Evolutionary conservation across 2,888 invertebrate species (phyloP), one percentile per base, ranked within the genome.

Genomic region (Trachelus tabidus): DNA sequence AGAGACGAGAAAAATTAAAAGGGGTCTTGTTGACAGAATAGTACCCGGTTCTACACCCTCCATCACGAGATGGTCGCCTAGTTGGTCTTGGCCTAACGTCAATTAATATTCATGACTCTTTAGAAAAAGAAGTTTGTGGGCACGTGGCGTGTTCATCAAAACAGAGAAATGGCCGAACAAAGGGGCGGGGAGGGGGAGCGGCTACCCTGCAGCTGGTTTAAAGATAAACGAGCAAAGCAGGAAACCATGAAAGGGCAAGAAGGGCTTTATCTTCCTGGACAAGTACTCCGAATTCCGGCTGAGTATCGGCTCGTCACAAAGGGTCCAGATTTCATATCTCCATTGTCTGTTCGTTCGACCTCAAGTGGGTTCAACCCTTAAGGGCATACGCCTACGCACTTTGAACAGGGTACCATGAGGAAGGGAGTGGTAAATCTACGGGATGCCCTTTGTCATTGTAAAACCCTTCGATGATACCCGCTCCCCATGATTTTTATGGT

Each of bases 371-470:
- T 83, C 85, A 85, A 88, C 88, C 89, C 89, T 89, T 88, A 91
- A 91, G 90, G 91, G 91, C 89, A 90, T 87, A 89, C 90, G 88
- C 91, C 91, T 91, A 91, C 91, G 91, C 91, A 91, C 91, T 90
- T 91, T 90, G 88, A 91, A 85, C 90, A 91, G 91, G 91, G 82
- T 85, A 89, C 82, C 90, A 91, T 89, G 87, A 89, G 82, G 81
- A 84, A 83, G 82, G 85, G 86, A 88, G 79, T 84, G 87, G 88
- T 89, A 15, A 9, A 78, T 77, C 78, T 81, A 77, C 77, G 80
- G 73, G 76, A 71, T 81, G 81, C 89, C 84, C 88, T 89, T 85
- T 78, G 80, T 40, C 40, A 40, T 40, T 40, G 15, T 40, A 15
- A 40, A 15, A 40, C 15, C 40, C 40, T 40, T 40, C 15, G 40